phyloP scores from a whole-genome alignment of 2,888 invertebrate species.

The Sinodicranocentrus sp. region DNA sequence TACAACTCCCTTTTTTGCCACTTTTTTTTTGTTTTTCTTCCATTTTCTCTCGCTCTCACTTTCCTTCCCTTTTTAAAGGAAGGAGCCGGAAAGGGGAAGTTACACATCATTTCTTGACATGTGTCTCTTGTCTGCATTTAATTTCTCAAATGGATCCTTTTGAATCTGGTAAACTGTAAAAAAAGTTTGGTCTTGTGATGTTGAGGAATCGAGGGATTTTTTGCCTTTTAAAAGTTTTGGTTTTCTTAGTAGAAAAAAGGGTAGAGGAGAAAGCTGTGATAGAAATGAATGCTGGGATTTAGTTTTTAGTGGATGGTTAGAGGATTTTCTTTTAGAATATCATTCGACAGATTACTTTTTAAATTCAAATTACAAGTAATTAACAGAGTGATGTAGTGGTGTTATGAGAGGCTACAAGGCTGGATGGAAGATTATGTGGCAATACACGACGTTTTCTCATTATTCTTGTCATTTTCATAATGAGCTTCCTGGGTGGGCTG shows the following conservation, averaged over 20 bases:
- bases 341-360: no score
- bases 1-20: slow-evolving; percentile 28
- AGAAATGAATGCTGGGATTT: no score
- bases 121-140: slow-evolving; percentile 68
- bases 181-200: no score
- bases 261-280: neutral
- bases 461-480: no score
- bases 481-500: no score
- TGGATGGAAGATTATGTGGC: no score
- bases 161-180: slow-evolving; percentile 20
- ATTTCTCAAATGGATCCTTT: slow-evolving; percentile 70
- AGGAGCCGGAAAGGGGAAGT: slow-evolving; percentile 67
- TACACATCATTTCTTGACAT: slow-evolving; percentile 67
- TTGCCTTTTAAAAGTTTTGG: neutral
- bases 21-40: slow-evolving; percentile 44
- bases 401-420: no score
- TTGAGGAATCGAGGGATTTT: neutral
- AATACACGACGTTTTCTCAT: no score
- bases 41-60: slow-evolving; percentile 11
- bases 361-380: no score
- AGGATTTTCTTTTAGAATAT: no score
- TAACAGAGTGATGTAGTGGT: no score
- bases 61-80: slow-evolving; percentile 35
- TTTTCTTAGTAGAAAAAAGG: neutral
- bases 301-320: no score